Conservation (phyloP, 2,888 invertebrate species). For the Aproaerema taeniolella region DNA sequence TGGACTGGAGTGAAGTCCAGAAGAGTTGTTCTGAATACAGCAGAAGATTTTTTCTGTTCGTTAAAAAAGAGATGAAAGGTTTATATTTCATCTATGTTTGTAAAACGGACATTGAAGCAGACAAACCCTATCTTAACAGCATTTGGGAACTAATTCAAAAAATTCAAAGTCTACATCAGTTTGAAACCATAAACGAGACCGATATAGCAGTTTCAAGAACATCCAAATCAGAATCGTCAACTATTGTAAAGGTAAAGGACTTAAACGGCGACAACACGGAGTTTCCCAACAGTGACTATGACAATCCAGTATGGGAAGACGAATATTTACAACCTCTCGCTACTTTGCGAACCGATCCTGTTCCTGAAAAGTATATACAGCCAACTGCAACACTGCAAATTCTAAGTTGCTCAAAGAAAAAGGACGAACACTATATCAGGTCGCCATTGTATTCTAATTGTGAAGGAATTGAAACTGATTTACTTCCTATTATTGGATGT, state of each 20-base stretch:
- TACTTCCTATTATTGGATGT: no score
- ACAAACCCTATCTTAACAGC: not conserved
- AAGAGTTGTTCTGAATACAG: conserved; percentile 5
- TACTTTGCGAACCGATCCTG: no score
- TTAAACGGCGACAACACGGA: no score
- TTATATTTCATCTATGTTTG: not conserved
- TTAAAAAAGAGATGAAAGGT: not conserved
- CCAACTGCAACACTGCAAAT: no score
- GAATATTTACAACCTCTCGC: no score
- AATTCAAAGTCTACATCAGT: not conserved
- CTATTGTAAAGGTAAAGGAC: not conserved
- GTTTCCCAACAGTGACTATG: no score
- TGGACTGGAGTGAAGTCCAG: conserved; percentile 10
- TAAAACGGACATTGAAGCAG: conserved; percentile 2
- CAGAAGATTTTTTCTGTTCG: conserved; percentile 1
- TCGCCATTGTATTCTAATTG: no score
- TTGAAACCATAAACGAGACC: not conserved
- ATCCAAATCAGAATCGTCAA: not conserved
- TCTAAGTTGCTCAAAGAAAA: no score
- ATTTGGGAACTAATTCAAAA: not conserved
- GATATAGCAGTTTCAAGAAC: not conserved
- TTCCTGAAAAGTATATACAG: no score
- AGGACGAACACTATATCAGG: no score
- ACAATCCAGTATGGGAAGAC: no score
- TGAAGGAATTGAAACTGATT: no score